Base-by-base conservation (phyloP, 2,888 invertebrate species). In the Miltochrista miniata region DNA sequence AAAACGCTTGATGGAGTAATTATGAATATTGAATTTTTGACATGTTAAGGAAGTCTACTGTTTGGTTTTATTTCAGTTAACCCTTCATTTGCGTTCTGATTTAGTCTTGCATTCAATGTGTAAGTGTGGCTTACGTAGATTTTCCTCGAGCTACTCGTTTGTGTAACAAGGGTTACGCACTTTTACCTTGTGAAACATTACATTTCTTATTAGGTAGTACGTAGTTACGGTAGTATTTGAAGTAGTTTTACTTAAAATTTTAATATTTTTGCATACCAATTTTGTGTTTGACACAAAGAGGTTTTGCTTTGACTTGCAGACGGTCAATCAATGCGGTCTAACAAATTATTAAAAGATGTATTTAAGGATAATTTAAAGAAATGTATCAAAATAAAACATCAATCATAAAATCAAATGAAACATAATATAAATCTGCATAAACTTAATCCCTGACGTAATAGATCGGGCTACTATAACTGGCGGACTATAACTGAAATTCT, bases 131-230 rank as follows among this genome's bases (percentile, higher is more conserved):
- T 40, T 18, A 24, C 40, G 40, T 40, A 40, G 40, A 2, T 24
- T 40, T 40, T 40, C 40, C 29, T 24, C 29, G 24, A 40, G 24
- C 40, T 40, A 40, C 24, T 40, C 40, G 24, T 40, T 7, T 40
- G 18, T 24, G 40, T 40, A 40, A 40, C 5, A 40, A 40, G 40
- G 14, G n/a, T 24, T 18, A 24, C 40, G 40, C 18, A 40, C 40
- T 40, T 40, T 40, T 18, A 40, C 40, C 24, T 40, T 40, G 40
- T 40, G 40, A 40, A 40, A 40, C 3, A 40, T 40, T 40, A 40
- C 29, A 40, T 40, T 40, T 29, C 40, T 24, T 24, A 40, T 24
- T n/a, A n/a, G n/a, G n/a, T n/a, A n/a, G n/a, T n/a, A n/a, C n/a
- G n/a, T n/a, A n/a, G n/a, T n/a, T n/a, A n/a, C n/a, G 5, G 14